Evolutionary conservation across 37 sponge, comb jelly and placozoan genomes (phyloP), one percentile per base, ranked within the genome.

Genomic region (Ianthella basta): DNA sequence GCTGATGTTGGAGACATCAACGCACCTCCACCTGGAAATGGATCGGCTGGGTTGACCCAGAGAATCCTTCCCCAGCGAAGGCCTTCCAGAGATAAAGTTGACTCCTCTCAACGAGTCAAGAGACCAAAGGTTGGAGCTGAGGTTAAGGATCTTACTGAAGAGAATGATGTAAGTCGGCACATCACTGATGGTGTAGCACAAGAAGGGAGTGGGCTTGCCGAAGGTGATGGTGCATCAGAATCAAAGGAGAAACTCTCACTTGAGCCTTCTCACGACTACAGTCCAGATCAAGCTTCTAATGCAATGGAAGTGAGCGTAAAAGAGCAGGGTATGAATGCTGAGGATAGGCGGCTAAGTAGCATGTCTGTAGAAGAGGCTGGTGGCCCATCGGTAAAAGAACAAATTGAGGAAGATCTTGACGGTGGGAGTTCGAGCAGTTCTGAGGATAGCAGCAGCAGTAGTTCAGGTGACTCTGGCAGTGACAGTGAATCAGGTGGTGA

Each of bases 1-100:
- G 87, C 90, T 54, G 96, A 88, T 0, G 91, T 91, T 4, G 84
- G 88, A 0, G 97, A 97, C 88, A 97, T 97, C 68, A 92, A 97
- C 77, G 88, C 95, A 37, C 95, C 97, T 10, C 86, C 88, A 21
- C 53, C 74, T 32, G 50, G 50, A 8, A 44, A 44, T 44, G 50
- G 50, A 44, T n/a, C n/a, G 4, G 25, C 29, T 55, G 24, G 4
- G 56, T 56, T 32, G 80, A 79, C 3, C 24, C 80, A 35, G 25
- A 41, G n/a, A 38, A 40, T 2, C 8, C 50, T 44, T 70, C 15
- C 60, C 53, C 82, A 36, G 12, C 84, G 6, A 59, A 64, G 15
- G 38, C 72, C 2, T 55, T 70, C 54, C 84, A 59, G 36, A 5
- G 75, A 14, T 55, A 84, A 8, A 59, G 41, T 4, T 27, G 70